These are phyloP conservation scores for Gymnocypris eckloni DNA, from an alignment of 2,797 vertebrate species.

Conservation along the genomic window DNA sequence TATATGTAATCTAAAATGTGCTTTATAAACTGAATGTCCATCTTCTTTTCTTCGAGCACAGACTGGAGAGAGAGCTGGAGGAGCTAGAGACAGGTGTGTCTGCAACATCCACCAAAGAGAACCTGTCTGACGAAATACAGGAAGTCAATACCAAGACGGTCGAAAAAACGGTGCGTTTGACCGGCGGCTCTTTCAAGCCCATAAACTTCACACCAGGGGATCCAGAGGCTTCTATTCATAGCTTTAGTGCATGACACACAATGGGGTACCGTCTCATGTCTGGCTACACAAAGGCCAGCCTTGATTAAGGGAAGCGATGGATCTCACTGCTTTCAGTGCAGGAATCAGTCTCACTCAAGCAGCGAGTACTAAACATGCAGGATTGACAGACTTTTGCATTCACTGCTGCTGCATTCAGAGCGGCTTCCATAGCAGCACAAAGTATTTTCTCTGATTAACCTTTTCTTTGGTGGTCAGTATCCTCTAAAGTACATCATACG, in stretches of 20 bases:
- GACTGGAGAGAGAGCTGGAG: slow-evolving; percentile 87
- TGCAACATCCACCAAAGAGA: slow-evolving; percentile 73
- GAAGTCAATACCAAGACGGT: slow-evolving; percentile 60
- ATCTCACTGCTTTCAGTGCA: background rate
- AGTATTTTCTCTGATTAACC: slow-evolving; percentile 51
- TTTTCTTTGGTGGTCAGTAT: slow-evolving; percentile 56
- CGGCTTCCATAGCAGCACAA: slow-evolving; percentile 46
- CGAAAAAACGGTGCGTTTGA: slow-evolving; percentile 65
- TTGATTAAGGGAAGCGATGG: slow-evolving; percentile 32
- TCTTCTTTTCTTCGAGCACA: slow-evolving; percentile 61
- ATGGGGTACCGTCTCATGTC: slow-evolving; percentile 14
- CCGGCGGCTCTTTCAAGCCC: background rate
- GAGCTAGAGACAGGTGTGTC: slow-evolving; percentile 77
- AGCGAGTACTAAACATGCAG: background rate
- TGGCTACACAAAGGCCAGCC: slow-evolving; percentile 13
- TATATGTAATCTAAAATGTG: background rate
- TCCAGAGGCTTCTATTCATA: slow-evolving; percentile 7
- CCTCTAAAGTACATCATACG: slow-evolving; percentile 15
- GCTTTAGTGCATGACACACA: slow-evolving; percentile 25
- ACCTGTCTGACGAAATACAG: slow-evolving; percentile 59
- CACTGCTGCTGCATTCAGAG: slow-evolving; percentile 15
- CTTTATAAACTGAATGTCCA: background rate
- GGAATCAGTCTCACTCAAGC: background rate
- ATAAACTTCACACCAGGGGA: slow-evolving; percentile 9
- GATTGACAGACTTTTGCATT: slow-evolving; percentile 17